Evolutionary conservation across 2,113 vertebrate species (phyloP).

Genomic region (Dasyprocta punctata): DNA sequence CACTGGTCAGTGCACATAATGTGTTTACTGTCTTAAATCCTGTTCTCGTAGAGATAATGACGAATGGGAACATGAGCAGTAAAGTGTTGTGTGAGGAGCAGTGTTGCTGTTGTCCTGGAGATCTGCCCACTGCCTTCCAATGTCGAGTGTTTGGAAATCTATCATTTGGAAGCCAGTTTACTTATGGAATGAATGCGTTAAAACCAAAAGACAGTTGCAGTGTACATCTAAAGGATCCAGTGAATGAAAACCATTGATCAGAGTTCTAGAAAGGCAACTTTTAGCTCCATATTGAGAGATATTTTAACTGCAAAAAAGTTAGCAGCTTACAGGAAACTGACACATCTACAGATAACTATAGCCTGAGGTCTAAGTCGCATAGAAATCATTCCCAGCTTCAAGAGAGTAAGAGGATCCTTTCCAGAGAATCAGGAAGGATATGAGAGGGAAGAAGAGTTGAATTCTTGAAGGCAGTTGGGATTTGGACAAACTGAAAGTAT

Average conservation of each 20-base stretch:
- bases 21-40: background rate
- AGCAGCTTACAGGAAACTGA: background rate
- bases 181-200: background rate
- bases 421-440: background rate
- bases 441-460: background rate
- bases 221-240: background rate
- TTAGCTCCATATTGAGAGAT: background rate
- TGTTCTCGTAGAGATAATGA: background rate
- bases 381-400: background rate
- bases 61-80: background rate
- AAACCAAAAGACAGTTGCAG: background rate
- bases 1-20: background rate
- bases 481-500: background rate
- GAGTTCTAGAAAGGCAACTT: background rate
- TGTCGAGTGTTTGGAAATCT: background rate
- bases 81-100: background rate
- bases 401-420: background rate
- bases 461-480: background rate
- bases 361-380: background rate
- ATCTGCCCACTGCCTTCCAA: background rate
- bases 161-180: background rate
- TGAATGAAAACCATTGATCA: background rate
- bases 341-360: background rate
- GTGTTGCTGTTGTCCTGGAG: background rate
- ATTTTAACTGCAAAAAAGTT: background rate